Conservation (phyloP, 2,888 invertebrate genomes). For the Tubulanus polymorphus region DNA sequence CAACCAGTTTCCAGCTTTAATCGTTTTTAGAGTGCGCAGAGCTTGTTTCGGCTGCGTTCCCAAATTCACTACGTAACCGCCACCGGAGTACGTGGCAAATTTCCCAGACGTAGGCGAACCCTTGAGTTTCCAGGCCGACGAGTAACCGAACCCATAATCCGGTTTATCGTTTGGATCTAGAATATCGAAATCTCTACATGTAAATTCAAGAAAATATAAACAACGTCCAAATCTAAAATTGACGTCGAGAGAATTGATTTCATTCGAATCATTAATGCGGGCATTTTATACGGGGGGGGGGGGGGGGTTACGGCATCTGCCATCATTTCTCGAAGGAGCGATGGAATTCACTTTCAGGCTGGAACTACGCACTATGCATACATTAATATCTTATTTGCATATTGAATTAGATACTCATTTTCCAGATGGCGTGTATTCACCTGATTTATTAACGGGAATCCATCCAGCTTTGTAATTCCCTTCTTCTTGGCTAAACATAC, state of each 20-base stretch:
- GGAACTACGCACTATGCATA: not conserved
- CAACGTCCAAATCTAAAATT: too few species aligned
- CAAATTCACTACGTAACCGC: constrained; percentile 22
- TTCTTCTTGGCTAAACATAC: constrained; percentile 19
- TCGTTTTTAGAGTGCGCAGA: constrained; percentile 3
- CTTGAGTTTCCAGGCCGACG: constrained; percentile 29
- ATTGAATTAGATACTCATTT: too few species aligned
- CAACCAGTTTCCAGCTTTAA: constrained; percentile 19
- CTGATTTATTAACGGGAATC: constrained; percentile 16
- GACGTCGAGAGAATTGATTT: too few species aligned
- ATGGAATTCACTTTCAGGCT: not conserved
- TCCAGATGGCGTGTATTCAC: too few species aligned
- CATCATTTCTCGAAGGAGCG: too few species aligned
- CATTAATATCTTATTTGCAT: too few species aligned
- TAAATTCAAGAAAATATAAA: too few species aligned
- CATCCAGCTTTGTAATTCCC: constrained; percentile 18
- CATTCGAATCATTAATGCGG: too few species aligned
- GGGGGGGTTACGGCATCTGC: too few species aligned
- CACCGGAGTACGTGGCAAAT: constrained; percentile 35
- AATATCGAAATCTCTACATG: too few species aligned
- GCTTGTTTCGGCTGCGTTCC: constrained; percentile 12
- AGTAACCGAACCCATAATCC: constrained; percentile 20
- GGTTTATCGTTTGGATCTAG: not conserved
- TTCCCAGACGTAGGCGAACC: constrained; percentile 39
- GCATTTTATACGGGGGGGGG: too few species aligned